phyloP scores from a whole-genome alignment of 1,140 invertebrate species.

The Solenopsis invicta region DNA sequence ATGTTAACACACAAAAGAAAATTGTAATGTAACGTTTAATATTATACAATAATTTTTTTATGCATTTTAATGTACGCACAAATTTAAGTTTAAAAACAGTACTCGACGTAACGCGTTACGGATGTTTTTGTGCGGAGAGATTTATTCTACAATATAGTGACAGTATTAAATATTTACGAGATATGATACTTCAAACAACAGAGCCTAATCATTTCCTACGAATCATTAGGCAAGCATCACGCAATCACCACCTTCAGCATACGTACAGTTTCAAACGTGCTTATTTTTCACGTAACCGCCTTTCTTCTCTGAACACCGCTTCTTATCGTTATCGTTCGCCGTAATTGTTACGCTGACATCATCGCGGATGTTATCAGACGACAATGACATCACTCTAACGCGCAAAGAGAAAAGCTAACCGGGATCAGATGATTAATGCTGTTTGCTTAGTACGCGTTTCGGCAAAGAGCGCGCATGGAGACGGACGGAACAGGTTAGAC shows the following conservation, averaged over 20 bases:
- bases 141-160: not conserved
- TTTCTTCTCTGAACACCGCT: not conserved
- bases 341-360: constrained; percentile 46
- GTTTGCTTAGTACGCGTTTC: constrained; percentile 79
- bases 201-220: constrained; percentile 10
- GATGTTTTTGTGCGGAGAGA: no score
- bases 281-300: not conserved
- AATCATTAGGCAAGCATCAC: not conserved
- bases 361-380: constrained; percentile 17
- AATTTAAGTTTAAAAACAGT: no score
- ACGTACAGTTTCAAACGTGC: not conserved
- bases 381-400: constrained; percentile 51
- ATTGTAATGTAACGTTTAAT: no score
- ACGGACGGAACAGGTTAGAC: constrained; percentile 74
- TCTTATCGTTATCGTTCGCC: constrained; percentile 47
- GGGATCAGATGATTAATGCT: constrained; percentile 76
- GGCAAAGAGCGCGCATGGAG: constrained; percentile 68
- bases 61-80: no score
- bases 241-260: not conserved
- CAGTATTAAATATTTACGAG: constrained; percentile 14
- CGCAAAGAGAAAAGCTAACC: constrained; percentile 29
- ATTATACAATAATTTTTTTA: no score
- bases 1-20: no score
- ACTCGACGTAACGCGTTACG: no score
- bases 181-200: not conserved